A percentile compares a stretch with the other conserved stretches of the same genome.
Conservation (phyloP, 1,140 invertebrate species). For the Nephila pilipes region DNA sequence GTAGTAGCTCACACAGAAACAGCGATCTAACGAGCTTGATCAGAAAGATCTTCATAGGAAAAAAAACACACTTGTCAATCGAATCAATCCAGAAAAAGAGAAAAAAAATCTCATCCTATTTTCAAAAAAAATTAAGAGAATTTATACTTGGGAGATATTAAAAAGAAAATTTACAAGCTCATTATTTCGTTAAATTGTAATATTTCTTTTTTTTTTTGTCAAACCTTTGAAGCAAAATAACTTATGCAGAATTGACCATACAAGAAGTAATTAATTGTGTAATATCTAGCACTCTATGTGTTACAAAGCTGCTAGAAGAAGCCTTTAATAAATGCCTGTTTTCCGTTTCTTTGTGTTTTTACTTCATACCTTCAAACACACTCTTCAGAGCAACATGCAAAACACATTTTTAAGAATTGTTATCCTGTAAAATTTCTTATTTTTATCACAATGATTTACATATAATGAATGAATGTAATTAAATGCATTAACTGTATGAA, state of each 20-base stretch:
- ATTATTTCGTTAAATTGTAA: constrained; percentile 68
- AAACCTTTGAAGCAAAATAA: constrained; percentile 50
- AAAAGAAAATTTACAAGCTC: constrained; percentile 72
- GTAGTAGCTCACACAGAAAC: constrained; percentile 17
- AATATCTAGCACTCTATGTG: constrained; percentile 68
- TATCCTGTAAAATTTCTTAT: too few species aligned
- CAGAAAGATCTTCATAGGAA: constrained; percentile 41
- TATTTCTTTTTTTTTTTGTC: constrained; percentile 7
- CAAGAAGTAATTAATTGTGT: constrained; percentile 55
- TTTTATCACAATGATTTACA: too few species aligned
- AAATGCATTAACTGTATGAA: too few species aligned
- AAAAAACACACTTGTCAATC: background rate
- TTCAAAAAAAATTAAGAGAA: constrained; percentile 48
- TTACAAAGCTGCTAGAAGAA: constrained; percentile 68
- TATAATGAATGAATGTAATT: too few species aligned
- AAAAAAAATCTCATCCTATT: constrained; percentile 58
- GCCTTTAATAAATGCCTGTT: constrained; percentile 74
- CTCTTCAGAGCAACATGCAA: background rate
- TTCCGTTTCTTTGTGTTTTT: constrained; percentile 48
- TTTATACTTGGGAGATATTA: constrained; percentile 52
- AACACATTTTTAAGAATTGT: background rate
- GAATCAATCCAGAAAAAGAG: background rate
- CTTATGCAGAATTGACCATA: background rate
- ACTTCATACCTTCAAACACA: background rate
- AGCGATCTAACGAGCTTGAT: constrained; percentile 74